phyloP scores from a whole-genome alignment of 2,113 vertebrate species.

The Platysteira castanea region DNA sequence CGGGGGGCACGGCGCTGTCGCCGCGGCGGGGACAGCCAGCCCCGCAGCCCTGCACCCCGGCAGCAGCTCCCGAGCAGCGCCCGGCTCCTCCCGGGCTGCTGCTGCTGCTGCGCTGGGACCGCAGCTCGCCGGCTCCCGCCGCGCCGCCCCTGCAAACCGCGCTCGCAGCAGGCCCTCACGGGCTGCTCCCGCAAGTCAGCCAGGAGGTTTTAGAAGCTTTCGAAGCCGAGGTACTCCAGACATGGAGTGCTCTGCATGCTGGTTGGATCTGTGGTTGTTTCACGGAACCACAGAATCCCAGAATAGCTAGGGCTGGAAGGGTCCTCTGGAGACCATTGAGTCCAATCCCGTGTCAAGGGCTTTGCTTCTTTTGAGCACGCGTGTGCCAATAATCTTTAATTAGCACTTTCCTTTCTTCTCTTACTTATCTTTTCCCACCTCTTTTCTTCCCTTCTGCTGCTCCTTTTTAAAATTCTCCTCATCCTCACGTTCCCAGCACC shows the following conservation, averaged over 20 bases:
- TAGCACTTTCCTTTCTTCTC: not conserved
- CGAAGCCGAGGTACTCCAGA: rapidly evolving
- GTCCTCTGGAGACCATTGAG: not conserved
- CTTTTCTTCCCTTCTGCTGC: no score
- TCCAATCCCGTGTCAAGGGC: not conserved
- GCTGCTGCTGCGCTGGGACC: not conserved
- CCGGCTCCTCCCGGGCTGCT: not conserved
- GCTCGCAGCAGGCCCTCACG: not conserved
- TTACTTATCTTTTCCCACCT: not conserved
- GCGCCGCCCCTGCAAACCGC: not conserved
- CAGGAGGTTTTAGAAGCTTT: not conserved
- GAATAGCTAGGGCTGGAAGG: not conserved
- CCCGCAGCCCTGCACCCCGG: not conserved
- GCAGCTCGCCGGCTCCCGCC: not conserved
- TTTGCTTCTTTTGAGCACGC: not conserved
- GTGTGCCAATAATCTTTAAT: not conserved
- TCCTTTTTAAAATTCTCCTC: not conserved
- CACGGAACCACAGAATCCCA: not conserved
- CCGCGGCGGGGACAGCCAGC: not conserved
- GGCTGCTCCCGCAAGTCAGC: no score
- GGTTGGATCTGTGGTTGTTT: not conserved
- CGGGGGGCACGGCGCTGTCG: not conserved
- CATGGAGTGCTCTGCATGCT: rapidly evolving
- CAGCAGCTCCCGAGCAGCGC: not conserved
- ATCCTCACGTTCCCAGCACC: rapidly evolving